Evolutionary conservation across 2,113 vertebrate species (phyloP), one percentile per base, ranked within the genome.

Genomic region (Phycodurus eques): DNA sequence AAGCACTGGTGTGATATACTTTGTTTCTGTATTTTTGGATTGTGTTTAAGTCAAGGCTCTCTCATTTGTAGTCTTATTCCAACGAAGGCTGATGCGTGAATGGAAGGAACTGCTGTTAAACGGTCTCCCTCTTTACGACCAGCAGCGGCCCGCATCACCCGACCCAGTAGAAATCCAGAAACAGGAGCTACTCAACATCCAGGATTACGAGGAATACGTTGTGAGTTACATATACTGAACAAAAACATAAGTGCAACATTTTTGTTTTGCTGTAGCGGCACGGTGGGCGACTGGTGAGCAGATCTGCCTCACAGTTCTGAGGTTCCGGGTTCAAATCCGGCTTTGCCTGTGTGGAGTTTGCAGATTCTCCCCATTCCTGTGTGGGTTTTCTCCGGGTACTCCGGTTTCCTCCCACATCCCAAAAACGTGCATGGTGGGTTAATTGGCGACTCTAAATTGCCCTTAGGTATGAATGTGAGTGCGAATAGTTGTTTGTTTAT

Each of bases 201-300:
- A 92, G 86, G 95, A 98, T 83, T 99, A 94, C 89, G 80, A 92
- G 73, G 95, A 98, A 63, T 99, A 99, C 86, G 93, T 91, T 92
- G 96, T 99, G 76, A 91, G 93, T 88, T 67, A 14, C 20, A 22
- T 5, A 11, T 10, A 22, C 2, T 5, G 20, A 13, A 22, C 22
- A 5, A 20, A 44, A 66, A 44, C 8, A 43, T 39, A 10, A 64
- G 2, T 8, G 35, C 20, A 2, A 8, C 33, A 20, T 20, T 64
- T 59, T 59, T 17, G 8, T 59, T 59, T 47, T 47, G 27, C 27
- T 27, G 27, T 27, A 27, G 27, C 27, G 27, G 27, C 27, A 27
- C 27, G 27, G 27, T 27, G 27, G 1, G 27, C 27, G 27, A 27
- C 27, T 27, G 27, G 27, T 27, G 27, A 27, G 27, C 27, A 27